A percentile compares a stretch with the other conserved stretches of the same genome.
Evolutionary conservation across 2,888 invertebrate genomes (phyloP).

Genomic region (Blomia tropicalis): DNA sequence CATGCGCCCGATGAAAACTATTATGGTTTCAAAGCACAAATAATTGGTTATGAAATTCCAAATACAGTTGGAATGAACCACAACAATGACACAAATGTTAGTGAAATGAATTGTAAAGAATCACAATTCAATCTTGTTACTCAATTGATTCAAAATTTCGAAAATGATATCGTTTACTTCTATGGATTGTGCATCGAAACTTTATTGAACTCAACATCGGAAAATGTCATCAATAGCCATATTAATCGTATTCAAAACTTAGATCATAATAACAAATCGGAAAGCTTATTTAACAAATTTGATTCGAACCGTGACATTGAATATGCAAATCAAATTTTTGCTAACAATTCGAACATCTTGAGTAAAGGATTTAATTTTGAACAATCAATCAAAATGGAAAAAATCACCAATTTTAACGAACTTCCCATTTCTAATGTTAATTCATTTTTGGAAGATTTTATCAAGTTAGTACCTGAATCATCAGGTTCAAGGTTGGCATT

Average conservation of each 20-base stretch:
- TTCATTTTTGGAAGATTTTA: slow-evolving; percentile 79
- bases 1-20: slow-evolving; percentile 58
- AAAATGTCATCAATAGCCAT: background rate
- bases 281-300: background rate
- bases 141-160: background rate
- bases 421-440: slow-evolving; percentile 76
- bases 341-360: background rate
- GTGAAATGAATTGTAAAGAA: background rate
- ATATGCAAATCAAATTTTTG: slow-evolving; percentile 9
- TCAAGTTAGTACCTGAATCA: slow-evolving; percentile 65
- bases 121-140: background rate
- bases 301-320: background rate
- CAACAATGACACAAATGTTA: slow-evolving; percentile 11
- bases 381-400: slow-evolving; percentile 62
- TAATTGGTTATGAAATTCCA: slow-evolving; percentile 30
- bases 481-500: slow-evolving; percentile 78
- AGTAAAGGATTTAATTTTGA: slow-evolving; percentile 51
- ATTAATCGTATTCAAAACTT: background rate
- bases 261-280: background rate
- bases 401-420: slow-evolving; percentile 60
- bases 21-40: slow-evolving; percentile 51
- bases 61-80: slow-evolving; percentile 18
- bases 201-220: background rate
- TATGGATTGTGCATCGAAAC: background rate
- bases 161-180: background rate